Evolutionary conservation across 2,888 invertebrate genomes (phyloP).

Genomic region (Cephus pygmeus): DNA sequence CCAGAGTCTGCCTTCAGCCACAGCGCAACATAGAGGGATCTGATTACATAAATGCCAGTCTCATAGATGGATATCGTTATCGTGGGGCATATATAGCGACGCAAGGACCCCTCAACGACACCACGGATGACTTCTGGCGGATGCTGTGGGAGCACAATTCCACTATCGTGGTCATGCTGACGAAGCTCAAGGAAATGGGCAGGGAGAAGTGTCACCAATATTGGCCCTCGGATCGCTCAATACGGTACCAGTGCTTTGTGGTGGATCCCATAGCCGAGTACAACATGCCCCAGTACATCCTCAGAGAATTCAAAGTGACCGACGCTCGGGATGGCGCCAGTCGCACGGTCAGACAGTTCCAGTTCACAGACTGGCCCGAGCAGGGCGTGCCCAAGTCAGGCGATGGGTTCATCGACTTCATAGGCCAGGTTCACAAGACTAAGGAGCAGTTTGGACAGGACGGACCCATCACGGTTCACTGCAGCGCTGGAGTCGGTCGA

Average conservation of each 20-base stretch:
- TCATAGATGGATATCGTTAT: conserved; percentile 95
- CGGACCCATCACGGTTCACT: conserved; percentile 97
- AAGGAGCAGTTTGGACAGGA: conserved; percentile 99
- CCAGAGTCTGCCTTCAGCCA: conserved; percentile 92
- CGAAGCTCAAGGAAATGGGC: conserved; percentile 97
- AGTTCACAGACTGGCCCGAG: conserved; percentile 96
- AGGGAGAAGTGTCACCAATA: conserved; percentile 99
- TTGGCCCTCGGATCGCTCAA: conserved; percentile 98
- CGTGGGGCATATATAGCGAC: conserved; percentile 96
- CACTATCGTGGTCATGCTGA: conserved; percentile 98
- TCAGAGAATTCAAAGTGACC: conserved; percentile 98
- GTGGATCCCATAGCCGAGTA: conserved; percentile 99
- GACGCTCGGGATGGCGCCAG: conserved; percentile 98
- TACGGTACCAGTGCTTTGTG: conserved; percentile 97
- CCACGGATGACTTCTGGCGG: conserved; percentile 98
- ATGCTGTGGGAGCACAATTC: conserved; percentile 99
- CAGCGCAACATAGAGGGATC: conserved; percentile 91
- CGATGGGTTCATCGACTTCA: conserved; percentile 99
- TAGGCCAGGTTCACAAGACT: conserved; percentile 99
- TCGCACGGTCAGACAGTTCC: conserved; percentile 95
- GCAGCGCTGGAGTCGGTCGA: conserved; percentile 96
- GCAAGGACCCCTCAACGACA: conserved; percentile 97
- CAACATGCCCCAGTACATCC: conserved; percentile 99
- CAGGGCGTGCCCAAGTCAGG: conserved; percentile 98
- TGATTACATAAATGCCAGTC: conserved; percentile 98